A percentile compares a stretch with the other conserved stretches of the same genome.
Conservation (phyloP, 2,797 vertebrate genomes). For the Centropyge bicolor region DNA sequence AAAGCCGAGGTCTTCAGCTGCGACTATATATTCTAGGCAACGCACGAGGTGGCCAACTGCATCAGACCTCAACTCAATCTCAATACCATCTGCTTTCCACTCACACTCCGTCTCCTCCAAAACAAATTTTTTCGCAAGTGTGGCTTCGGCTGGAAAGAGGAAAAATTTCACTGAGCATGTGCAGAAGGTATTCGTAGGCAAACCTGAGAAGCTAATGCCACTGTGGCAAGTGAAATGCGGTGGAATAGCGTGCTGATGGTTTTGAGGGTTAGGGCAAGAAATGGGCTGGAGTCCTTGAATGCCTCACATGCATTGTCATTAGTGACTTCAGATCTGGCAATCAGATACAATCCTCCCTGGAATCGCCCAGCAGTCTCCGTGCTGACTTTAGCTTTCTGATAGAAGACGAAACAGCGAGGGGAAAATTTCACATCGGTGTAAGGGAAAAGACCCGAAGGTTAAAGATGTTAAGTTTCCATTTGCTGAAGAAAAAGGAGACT, state of each 20-base stretch:
- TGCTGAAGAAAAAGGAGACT: conserved; percentile 77
- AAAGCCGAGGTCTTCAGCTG: conserved; percentile 52
- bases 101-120: conserved; percentile 64
- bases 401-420: conserved; percentile 32
- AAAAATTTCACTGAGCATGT: conserved; percentile 56
- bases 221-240: conserved; percentile 48
- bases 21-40: conserved; percentile 58
- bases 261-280: conserved; percentile 40
- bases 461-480: conserved; percentile 80
- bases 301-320: conserved; percentile 46
- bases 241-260: conserved; percentile 25
- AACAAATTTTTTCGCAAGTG: conserved; percentile 63
- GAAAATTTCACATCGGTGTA: conserved; percentile 49
- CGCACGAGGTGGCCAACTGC: conserved; percentile 62
- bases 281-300: conserved; percentile 27
- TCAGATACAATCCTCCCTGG: conserved; percentile 43
- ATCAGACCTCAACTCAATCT: conserved; percentile 71
- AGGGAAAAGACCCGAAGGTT: conserved; percentile 60
- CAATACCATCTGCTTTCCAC: conserved; percentile 79
- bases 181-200: conserved; percentile 37
- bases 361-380: conserved; percentile 37
- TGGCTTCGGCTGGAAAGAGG: conserved; percentile 59
- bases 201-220: conserved; percentile 55
- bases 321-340: conserved; percentile 46
- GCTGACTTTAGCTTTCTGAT: conserved; percentile 57